Evolutionary conservation across 2,797 vertebrate species (phyloP).

Genomic region (Botia almorhae): DNA sequence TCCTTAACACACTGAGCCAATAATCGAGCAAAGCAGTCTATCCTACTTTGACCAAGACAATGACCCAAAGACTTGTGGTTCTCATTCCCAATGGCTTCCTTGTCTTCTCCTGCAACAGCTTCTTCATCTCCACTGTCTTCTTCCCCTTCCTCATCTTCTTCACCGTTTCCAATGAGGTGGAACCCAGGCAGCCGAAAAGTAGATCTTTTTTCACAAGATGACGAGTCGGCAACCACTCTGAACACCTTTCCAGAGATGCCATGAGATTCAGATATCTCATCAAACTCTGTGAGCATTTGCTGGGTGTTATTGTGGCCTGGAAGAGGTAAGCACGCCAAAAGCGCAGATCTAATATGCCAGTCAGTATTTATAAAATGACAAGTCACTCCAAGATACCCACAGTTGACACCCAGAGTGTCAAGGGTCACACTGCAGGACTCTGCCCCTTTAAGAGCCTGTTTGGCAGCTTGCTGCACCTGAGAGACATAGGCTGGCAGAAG

Average conservation of each 20-base stretch:
- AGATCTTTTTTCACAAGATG: constrained; percentile 59
- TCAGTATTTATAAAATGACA: constrained; percentile 82
- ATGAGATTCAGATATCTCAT: constrained; percentile 80
- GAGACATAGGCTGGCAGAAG: constrained; percentile 81
- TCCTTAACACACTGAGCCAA: constrained; percentile 78
- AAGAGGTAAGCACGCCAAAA: constrained; percentile 80
- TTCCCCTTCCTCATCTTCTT: constrained; percentile 62
- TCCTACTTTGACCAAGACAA: constrained; percentile 73
- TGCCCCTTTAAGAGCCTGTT: constrained; percentile 77
- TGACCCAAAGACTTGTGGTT: constrained; percentile 74
- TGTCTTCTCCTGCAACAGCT: constrained; percentile 51
- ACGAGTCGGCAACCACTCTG: constrained; percentile 75
- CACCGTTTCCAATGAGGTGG: constrained; percentile 51
- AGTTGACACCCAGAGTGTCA: constrained; percentile 69
- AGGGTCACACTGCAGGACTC: constrained; percentile 81
- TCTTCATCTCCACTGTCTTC: constrained; percentile 65
- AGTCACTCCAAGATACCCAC: constrained; percentile 78
- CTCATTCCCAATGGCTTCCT: constrained; percentile 51
- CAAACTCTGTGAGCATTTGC: constrained; percentile 77
- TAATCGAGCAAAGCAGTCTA: constrained; percentile 80
- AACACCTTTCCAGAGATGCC: constrained; percentile 78
- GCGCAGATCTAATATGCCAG: constrained; percentile 81
- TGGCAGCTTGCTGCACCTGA: constrained; percentile 81
- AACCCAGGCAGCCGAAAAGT: constrained; percentile 77
- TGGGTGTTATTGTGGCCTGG: constrained; percentile 66